These are phyloP conservation scores for Solen grandis DNA, from an alignment of 1,140 invertebrate species.

Conservation along the genomic window DNA sequence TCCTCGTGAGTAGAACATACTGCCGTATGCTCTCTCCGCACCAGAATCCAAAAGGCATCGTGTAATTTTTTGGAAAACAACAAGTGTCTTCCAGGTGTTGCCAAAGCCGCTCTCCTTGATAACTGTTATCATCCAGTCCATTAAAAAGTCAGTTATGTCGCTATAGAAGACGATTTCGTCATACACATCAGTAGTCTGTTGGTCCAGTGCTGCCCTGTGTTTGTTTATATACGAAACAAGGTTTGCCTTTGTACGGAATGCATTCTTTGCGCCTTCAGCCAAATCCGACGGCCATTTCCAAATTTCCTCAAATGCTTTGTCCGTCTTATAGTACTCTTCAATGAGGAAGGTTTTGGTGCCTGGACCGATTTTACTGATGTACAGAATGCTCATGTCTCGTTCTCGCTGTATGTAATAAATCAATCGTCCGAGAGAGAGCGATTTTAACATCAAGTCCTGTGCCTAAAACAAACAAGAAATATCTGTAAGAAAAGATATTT, in stretches of 20 bases:
- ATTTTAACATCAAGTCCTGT: constrained; percentile 4
- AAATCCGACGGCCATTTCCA: constrained; percentile 47
- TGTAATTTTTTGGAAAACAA: constrained; percentile 52
- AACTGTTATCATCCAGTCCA: constrained; percentile 38
- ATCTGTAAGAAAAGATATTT: neutral
- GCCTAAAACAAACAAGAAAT: constrained; percentile 14
- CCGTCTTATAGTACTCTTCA: constrained; percentile 27
- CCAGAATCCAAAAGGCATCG: constrained; percentile 39
- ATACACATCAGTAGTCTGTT: constrained; percentile 7
- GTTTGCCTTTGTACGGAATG: constrained; percentile 22
- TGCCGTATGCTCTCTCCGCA: constrained; percentile 33
- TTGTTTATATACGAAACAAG: constrained; percentile 31
- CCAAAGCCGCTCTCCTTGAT: constrained; percentile 43
- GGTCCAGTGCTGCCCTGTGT: constrained; percentile 18
- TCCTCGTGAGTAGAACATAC: constrained; percentile 39
- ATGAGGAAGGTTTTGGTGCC: constrained; percentile 37
- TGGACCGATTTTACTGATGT: constrained; percentile 42
- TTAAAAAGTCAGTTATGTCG: constrained; percentile 44
- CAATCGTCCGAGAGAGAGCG: constrained; percentile 16
- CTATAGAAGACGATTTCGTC: constrained; percentile 40
- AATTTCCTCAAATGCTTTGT: constrained; percentile 33
- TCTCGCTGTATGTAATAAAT: constrained; percentile 43
- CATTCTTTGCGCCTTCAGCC: neutral
- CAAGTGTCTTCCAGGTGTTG: constrained; percentile 31
- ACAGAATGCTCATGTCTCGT: constrained; percentile 41